Conservation (phyloP, 2,797 vertebrate genomes). For the Thripadectes ignobilis region DNA sequence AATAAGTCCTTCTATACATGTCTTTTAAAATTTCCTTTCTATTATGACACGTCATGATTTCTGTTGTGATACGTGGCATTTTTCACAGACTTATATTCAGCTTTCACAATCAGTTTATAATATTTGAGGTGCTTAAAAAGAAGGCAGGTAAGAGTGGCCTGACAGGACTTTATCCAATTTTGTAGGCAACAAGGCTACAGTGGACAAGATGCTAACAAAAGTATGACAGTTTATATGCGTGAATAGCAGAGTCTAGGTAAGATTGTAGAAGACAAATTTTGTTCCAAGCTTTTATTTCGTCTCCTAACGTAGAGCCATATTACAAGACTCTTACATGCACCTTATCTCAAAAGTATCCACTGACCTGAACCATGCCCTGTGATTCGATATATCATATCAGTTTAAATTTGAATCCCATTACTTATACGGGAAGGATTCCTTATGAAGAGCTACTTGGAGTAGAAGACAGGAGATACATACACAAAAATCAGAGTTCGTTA, state of each 20-base stretch:
- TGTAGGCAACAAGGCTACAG: background rate
- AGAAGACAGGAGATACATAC: background rate
- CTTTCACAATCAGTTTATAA: background rate
- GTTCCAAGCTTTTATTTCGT: background rate
- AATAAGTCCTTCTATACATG: background rate
- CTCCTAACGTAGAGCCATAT: background rate
- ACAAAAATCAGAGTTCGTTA: background rate
- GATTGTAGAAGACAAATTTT: background rate
- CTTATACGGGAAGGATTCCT: background rate
- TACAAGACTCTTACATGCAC: background rate
- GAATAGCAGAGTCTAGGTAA: background rate
- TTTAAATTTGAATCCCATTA: background rate
- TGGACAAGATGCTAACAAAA: background rate
- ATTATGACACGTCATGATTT: too few species aligned
- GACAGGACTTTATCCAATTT: background rate
- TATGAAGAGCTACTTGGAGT: background rate
- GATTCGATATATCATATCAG: background rate
- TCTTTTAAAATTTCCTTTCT: background rate
- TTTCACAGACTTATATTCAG: background rate
- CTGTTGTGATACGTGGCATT: background rate
- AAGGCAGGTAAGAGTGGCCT: background rate
- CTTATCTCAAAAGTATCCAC: background rate
- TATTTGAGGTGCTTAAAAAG: background rate
- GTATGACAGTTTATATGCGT: background rate
- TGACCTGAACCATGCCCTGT: background rate